Evolutionary conservation across 2,113 vertebrate species (phyloP).

Genomic region (Melanostigma gelatinosum): DNA sequence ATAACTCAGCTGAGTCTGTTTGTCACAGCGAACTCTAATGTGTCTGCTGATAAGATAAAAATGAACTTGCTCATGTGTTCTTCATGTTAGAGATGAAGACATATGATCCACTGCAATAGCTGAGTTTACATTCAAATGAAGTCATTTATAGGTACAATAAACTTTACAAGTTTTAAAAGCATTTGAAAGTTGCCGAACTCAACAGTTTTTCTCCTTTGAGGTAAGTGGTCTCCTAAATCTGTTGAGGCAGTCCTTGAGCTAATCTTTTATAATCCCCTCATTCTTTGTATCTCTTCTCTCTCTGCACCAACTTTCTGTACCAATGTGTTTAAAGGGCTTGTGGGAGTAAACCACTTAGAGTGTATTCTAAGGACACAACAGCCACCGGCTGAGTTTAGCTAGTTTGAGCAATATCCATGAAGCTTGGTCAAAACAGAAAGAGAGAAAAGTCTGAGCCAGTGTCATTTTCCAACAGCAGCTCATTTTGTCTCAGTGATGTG

Average conservation of each 20-base stretch:
- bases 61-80: background rate
- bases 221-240: conserved; percentile 45
- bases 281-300: conserved; percentile 33
- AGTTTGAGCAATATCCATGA: conserved; percentile 22
- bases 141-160: background rate
- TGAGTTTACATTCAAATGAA: background rate
- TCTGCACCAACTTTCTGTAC: conserved; percentile 32
- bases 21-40: background rate
- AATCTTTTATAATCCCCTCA: conserved; percentile 51
- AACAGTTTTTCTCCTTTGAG: conserved; percentile 29
- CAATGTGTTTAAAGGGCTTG: conserved; percentile 31
- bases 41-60: conserved; percentile 18
- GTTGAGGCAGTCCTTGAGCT: conserved; percentile 34
- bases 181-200: background rate
- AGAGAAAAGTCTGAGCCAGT: conserved; percentile 19
- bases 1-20: background rate
- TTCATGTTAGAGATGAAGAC: background rate
- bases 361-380: conserved; percentile 54
- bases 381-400: conserved; percentile 30
- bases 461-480: conserved; percentile 25
- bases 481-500: background rate
- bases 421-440: conserved; percentile 29
- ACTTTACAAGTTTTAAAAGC: background rate
- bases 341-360: conserved; percentile 46
- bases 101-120: background rate